phyloP scores from a whole-genome alignment of 2,888 invertebrate genomes.

The Drosophila longiperda region DNA sequence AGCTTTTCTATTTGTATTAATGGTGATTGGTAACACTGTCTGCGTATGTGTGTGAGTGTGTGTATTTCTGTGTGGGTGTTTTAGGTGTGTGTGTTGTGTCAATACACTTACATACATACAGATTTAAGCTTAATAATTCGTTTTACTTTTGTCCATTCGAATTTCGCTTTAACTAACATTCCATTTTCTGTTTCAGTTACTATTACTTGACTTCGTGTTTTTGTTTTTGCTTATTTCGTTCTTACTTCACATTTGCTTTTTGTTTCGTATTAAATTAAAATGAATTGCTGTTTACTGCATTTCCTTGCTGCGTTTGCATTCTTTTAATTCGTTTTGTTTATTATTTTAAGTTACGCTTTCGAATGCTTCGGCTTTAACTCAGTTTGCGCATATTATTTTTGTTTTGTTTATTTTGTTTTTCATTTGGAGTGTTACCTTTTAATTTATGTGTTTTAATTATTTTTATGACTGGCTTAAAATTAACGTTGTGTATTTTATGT shows the following conservation, averaged over 20 bases:
- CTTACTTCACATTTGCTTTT: constrained; percentile 59
- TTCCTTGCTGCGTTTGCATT: constrained; percentile 41
- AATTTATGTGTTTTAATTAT: constrained; percentile 55
- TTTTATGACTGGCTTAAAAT: constrained; percentile 74
- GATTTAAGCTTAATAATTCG: constrained; percentile 82
- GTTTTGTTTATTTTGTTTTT: constrained; percentile 28
- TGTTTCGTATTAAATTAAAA: constrained; percentile 64
- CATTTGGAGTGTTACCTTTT: constrained; percentile 55
- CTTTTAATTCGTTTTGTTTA: constrained; percentile 49
- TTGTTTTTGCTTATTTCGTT: constrained; percentile 60
- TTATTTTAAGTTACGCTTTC: constrained; percentile 47
- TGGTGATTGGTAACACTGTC: constrained; percentile 22
- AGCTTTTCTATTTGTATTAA: constrained; percentile 31
- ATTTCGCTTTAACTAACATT: constrained; percentile 69
- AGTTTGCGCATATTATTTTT: constrained; percentile 57
- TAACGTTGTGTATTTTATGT: constrained; percentile 71
- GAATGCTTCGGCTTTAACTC: constrained; percentile 35
- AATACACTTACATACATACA: constrained; percentile 84
- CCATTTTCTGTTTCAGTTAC: constrained; percentile 33
- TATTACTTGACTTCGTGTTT: constrained; percentile 40
- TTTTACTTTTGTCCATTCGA: constrained; percentile 68
- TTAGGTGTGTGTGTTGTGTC: constrained; percentile 14
- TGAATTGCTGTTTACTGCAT: constrained; percentile 61
- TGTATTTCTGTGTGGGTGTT: constrained; percentile 6
- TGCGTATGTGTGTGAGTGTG: constrained; percentile 21